Conservation (phyloP, 2,113 vertebrate species). For the Daboia siamensis region DNA sequence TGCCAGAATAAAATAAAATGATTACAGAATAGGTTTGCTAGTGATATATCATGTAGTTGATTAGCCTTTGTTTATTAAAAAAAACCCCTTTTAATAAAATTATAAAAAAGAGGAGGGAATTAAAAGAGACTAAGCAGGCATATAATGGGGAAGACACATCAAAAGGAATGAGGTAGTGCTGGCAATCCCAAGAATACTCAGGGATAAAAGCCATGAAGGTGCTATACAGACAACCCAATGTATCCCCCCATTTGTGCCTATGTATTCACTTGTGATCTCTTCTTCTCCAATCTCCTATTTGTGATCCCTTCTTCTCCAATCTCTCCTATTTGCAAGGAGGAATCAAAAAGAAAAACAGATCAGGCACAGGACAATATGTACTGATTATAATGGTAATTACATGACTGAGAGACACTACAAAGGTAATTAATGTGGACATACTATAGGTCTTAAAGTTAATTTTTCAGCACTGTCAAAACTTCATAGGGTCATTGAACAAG, state of each 20-base stretch:
- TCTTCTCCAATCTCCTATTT: neutral
- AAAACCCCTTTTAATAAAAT: neutral
- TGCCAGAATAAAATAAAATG: neutral
- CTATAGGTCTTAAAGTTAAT: neutral
- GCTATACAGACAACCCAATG: neutral
- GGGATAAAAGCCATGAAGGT: neutral
- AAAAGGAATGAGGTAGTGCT: neutral
- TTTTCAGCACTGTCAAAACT: neutral
- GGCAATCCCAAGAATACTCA: neutral
- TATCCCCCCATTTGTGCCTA: neutral
- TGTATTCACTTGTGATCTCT: neutral
- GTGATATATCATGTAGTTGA: conserved; percentile 6
- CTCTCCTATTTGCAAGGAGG: neutral
- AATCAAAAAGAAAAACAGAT: neutral
- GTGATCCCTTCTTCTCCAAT: neutral
- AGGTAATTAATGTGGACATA: neutral
- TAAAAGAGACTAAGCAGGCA: neutral
- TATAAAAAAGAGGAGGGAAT: neutral
- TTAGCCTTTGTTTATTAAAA: conserved; percentile 20
- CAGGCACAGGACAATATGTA: neutral
- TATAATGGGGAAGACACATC: neutral
- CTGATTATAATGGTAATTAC: neutral
- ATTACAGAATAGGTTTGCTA: neutral
- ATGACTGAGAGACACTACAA: neutral
- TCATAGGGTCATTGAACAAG: neutral